phyloP scores from a whole-genome alignment of 2,888 invertebrate genomes.

The Nymphalis c-album region DNA sequence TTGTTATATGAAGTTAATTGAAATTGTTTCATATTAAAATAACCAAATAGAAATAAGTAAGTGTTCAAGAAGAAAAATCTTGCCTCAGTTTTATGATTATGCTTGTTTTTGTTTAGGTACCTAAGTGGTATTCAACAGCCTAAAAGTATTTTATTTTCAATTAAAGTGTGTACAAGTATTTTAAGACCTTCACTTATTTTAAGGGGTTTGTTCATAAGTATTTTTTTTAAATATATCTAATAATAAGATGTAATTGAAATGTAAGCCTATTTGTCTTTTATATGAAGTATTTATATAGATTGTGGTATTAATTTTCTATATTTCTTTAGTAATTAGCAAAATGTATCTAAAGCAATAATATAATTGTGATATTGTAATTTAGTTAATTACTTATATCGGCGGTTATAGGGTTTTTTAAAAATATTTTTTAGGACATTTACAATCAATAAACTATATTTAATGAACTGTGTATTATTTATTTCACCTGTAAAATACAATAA shows the following conservation, averaged over 20 bases:
- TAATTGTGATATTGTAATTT: constrained; percentile 1
- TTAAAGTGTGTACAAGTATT: background rate
- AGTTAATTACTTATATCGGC: background rate
- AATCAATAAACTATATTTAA: background rate
- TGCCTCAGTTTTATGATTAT: too few species aligned
- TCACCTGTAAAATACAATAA: too few species aligned
- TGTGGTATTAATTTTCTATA: background rate
- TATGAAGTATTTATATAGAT: background rate
- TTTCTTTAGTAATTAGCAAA: background rate
- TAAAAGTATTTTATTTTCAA: constrained; percentile 1
- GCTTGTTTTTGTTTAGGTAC: background rate
- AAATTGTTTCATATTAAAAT: background rate
- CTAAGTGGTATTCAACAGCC: background rate
- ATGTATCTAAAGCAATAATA: background rate
- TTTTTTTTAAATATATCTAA: too few species aligned
- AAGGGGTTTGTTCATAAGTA: too few species aligned
- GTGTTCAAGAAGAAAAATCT: too few species aligned
- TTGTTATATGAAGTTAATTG: background rate
- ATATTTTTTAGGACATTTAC: background rate
- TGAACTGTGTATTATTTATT: background rate
- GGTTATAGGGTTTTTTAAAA: background rate
- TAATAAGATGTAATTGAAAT: background rate
- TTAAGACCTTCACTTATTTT: too few species aligned
- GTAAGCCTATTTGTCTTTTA: background rate
- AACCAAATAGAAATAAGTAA: too few species aligned